These are phyloP conservation scores for Nanorana parkeri DNA, from an alignment of 2,113 vertebrate species.

Conservation along the genomic window DNA sequence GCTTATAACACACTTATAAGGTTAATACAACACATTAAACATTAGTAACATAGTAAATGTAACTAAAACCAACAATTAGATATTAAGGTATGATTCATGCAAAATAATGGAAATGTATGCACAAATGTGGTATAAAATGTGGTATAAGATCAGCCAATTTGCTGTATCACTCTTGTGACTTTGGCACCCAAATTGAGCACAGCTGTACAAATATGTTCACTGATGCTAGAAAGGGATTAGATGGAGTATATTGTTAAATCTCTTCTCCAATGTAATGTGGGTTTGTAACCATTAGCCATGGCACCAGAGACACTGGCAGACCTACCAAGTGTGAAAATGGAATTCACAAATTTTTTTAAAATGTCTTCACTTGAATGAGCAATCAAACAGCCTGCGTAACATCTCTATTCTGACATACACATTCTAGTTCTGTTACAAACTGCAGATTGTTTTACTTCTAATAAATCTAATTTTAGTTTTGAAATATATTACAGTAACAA, in stretches of 20 bases:
- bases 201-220: constrained; percentile 19
- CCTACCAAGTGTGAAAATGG: constrained; percentile 76
- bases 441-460: no score
- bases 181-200: constrained; percentile 18
- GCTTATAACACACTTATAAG: no score
- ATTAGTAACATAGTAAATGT: background rate
- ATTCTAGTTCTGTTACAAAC: constrained; percentile 76
- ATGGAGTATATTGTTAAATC: constrained; percentile 59
- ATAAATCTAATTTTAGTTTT: no score
- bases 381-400: constrained; percentile 77
- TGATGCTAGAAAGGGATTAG: constrained; percentile 54
- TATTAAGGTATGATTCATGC: background rate
- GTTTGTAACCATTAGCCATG: constrained; percentile 73
- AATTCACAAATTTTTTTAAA: constrained; percentile 79
- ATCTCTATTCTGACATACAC: constrained; percentile 83
- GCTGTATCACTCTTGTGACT: background rate
- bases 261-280: constrained; percentile 63
- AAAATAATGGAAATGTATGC: constrained; percentile 4
- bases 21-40: background rate
- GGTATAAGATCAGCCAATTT: background rate
- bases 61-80: background rate
- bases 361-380: constrained; percentile 78
- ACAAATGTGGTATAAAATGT: background rate
- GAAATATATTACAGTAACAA: no score
- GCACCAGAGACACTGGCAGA: constrained; percentile 71